phyloP scores from a whole-genome alignment of 2,888 invertebrate species.

The Agrochola lychnidis region DNA sequence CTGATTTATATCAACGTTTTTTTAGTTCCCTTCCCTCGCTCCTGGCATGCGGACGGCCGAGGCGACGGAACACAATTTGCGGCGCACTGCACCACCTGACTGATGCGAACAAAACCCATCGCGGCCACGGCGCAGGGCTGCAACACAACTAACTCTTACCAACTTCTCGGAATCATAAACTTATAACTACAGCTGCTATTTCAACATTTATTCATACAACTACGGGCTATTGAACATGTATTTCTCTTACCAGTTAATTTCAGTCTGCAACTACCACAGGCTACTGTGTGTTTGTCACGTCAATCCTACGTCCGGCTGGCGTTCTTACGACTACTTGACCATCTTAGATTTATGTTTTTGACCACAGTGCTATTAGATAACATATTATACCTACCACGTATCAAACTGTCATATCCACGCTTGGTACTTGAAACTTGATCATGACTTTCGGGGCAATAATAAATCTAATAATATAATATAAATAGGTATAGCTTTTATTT shows the following conservation, averaged over 20 bases:
- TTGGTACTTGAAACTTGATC: too few relatives aligned
- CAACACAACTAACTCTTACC: neutral
- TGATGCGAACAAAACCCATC: neutral
- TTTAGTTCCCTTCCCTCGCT: neutral
- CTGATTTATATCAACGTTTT: neutral
- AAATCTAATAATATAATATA: too few relatives aligned
- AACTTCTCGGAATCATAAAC: neutral
- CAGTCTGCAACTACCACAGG: neutral
- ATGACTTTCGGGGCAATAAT: too few relatives aligned
- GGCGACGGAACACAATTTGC: slow-evolving; percentile 21
- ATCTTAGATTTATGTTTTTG: too few relatives aligned
- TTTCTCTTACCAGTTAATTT: neutral
- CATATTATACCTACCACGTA: too few relatives aligned
- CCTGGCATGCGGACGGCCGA: neutral
- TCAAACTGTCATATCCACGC: too few relatives aligned
- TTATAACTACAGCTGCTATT: neutral
- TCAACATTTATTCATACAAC: neutral
- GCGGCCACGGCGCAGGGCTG: slow-evolving; percentile 15
- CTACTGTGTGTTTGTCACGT: neutral
- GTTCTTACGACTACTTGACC: too few relatives aligned
- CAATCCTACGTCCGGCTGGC: neutral
- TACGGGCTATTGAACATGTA: neutral
- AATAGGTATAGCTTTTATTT: neutral
- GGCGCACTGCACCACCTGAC: slow-evolving; percentile 27
- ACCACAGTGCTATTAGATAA: too few relatives aligned